phyloP scores from a whole-genome alignment of 2,797 vertebrate genomes.

The Scleropages formosus region DNA sequence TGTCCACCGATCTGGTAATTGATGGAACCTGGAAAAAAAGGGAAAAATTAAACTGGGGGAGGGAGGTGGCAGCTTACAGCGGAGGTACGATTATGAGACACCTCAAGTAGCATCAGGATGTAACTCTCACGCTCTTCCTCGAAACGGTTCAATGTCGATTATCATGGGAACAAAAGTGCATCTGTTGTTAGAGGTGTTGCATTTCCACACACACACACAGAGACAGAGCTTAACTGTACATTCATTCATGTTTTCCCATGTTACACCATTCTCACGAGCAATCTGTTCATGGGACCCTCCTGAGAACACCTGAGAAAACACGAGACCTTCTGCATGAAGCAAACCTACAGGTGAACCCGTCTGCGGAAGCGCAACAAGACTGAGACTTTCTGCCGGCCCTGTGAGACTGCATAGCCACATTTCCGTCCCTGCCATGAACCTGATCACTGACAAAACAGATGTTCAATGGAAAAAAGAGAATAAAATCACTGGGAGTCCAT shows the following conservation, averaged over 20 bases:
- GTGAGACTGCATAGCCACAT: too few relatives aligned
- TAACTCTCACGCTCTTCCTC: background rate
- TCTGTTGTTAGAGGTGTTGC: background rate
- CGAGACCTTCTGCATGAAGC: background rate
- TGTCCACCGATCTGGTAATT: conserved; percentile 70
- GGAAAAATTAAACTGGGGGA: conserved; percentile 33
- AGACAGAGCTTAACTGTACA: background rate
- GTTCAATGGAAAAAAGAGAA: too few relatives aligned
- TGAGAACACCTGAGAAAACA: background rate
- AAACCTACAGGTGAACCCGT: conserved; percentile 6
- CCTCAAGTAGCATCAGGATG: too few relatives aligned
- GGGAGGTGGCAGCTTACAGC: conserved; percentile 45
- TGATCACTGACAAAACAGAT: too few relatives aligned
- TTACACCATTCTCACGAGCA: background rate
- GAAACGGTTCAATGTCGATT: background rate
- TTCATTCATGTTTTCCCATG: background rate
- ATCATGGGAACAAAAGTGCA: background rate
- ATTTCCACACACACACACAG: conserved; percentile 1
- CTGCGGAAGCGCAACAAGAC: conserved; percentile 6
- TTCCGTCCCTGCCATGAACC: too few relatives aligned
- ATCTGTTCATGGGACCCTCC: background rate
- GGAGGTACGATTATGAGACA: background rate
- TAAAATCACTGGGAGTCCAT: background rate
- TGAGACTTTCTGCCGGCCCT: too few relatives aligned
- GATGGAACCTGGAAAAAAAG: conserved; percentile 69